Evolutionary conservation across 2,113 vertebrate genomes (phyloP), one percentile per base, ranked within the genome.

Genomic region (Tragelaphus imberbis): DNA sequence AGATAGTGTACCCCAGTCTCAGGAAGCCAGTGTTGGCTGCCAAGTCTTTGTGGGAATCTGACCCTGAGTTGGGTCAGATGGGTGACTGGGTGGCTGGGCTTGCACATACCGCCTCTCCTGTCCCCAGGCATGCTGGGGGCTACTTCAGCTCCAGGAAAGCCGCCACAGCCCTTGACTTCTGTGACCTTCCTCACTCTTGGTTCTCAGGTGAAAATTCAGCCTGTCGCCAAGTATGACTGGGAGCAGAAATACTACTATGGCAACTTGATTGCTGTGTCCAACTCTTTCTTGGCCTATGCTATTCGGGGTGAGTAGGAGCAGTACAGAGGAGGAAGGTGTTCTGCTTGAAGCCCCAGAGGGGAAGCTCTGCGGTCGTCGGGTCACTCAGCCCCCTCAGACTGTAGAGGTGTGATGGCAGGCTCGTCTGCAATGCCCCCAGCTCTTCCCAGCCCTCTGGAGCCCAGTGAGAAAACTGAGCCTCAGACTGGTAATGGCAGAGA

Each of bases 231-330:
- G 95, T 99, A 99, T 9, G 99, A 99, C 97, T 99, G 99, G 99
- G 99, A 99, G 93, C 99, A 99, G 98, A 99, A 99, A 95, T 99
- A 99, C 98, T 99, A 99, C 94, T 99, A 99, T 44, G 99, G 99
- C 90, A 99, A 99, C 96, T 99, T 99, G 95, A 99, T 99, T 92
- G 99, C 99, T 2, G 99, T 99, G 91, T 99, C 99, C 87, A 99
- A 99, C 98, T 99, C 99, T 40, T 99, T 99, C 98, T 98, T 99
- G 98, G 99, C 99, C 6, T 99, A 99, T 91, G 99, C 99, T 94
- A 99, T 99, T 98, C 99, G 99, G 99, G 99, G 99, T 99, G 97
- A 99, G 99, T 93, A 94, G 55, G 47, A n/a, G 23, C n/a, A 63
- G 56, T n/a, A 44, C 9, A 6, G 36, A 49, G 23, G 40, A 68